phyloP scores from a whole-genome alignment of 1,140 invertebrate genomes.

The Mactra quadrangularis region DNA sequence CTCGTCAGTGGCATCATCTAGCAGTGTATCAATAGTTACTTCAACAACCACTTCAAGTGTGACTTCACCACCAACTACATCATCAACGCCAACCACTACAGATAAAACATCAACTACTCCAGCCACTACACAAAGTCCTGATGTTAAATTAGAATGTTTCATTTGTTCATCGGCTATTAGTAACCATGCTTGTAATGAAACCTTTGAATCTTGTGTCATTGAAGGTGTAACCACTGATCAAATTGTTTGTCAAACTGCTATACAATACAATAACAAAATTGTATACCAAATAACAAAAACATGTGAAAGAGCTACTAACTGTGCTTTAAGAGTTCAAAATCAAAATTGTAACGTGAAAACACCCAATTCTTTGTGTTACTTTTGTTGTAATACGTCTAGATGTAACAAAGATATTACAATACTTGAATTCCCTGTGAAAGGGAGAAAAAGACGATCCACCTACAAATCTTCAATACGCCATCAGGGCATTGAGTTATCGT shows the following conservation, averaged over 20 bases:
- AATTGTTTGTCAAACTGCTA: slow-evolving; percentile 21
- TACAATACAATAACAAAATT: background rate
- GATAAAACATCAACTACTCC: slow-evolving; percentile 13
- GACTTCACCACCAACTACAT: background rate
- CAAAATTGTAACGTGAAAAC: background rate
- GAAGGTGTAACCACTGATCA: slow-evolving; percentile 11
- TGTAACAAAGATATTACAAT: slow-evolving; percentile 30
- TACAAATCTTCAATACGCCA: too few relatives aligned
- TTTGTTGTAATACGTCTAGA: slow-evolving; percentile 8
- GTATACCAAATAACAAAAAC: background rate
- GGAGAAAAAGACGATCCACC: slow-evolving; percentile 24
- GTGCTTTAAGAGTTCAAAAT: background rate
- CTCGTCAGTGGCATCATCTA: too few relatives aligned
- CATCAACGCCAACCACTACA: background rate
- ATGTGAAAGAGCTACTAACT: background rate
- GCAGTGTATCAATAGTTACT: too few relatives aligned
- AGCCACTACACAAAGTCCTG: background rate
- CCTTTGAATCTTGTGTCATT: slow-evolving; percentile 7
- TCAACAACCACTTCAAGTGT: slow-evolving; percentile 2
- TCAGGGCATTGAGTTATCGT: too few relatives aligned
- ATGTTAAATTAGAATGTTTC: slow-evolving; percentile 30
- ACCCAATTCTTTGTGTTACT: background rate
- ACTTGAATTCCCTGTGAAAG: slow-evolving; percentile 16
- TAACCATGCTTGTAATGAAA: background rate
- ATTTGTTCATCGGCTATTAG: background rate